Conservation (phyloP, 2,888 invertebrate species). For the Microchrysa polita region DNA sequence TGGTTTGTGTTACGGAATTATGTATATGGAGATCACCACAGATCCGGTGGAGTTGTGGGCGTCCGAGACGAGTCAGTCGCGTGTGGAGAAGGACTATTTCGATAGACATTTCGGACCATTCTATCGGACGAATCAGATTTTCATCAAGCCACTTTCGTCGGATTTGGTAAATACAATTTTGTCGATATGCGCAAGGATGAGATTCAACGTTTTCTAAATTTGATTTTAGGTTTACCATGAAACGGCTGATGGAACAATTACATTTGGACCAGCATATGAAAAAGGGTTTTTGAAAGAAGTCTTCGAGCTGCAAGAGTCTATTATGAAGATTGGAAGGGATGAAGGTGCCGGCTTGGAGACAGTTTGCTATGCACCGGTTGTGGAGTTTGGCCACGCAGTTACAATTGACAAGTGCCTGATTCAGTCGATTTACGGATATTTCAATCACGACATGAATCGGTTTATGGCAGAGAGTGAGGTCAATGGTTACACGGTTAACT, state of each 20-base stretch:
- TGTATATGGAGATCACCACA: conserved; percentile 77
- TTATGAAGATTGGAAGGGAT: conserved; percentile 69
- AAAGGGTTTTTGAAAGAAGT: conserved; percentile 78
- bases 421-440: conserved; percentile 84
- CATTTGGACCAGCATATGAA: conserved; percentile 84
- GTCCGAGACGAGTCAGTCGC: conserved; percentile 78
- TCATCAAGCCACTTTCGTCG: conserved; percentile 74
- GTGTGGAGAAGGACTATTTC: conserved; percentile 86
- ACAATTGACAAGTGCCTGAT: conserved; percentile 76
- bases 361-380: conserved; percentile 88
- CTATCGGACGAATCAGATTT: conserved; percentile 89
- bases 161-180: conserved; percentile 64
- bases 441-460: conserved; percentile 69
- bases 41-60: conserved; percentile 96
- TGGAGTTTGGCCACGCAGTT: conserved; percentile 69
- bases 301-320: conserved; percentile 73
- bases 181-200: not conserved
- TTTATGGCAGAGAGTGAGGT: conserved; percentile 64
- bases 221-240: conserved; percentile 62
- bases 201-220: not conserved
- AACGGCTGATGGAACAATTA: conserved; percentile 61
- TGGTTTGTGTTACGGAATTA: conserved; percentile 73
- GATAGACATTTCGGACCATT: conserved; percentile 89
- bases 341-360: conserved; percentile 69
- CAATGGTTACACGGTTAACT: conserved; percentile 64